A percentile compares a stretch with the other conserved stretches of the same genome.
Conservation (phyloP, 2,797 vertebrate species). For the Xerus rutilus region DNA sequence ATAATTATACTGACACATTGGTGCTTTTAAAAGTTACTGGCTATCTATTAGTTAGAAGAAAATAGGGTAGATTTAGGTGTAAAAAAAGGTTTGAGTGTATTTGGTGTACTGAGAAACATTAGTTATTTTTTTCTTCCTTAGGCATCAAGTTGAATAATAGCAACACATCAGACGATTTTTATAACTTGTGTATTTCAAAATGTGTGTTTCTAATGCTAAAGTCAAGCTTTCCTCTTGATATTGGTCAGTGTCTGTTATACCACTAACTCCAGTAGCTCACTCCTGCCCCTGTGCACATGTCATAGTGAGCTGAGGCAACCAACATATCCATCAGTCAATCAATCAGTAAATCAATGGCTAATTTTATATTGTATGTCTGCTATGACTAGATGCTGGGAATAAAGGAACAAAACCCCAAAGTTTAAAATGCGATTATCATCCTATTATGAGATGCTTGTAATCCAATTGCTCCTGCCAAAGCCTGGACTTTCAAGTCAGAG, state of each 20-base stretch:
- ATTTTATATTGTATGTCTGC: background rate
- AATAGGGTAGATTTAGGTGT: slow-evolving; percentile 25
- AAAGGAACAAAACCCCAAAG: background rate
- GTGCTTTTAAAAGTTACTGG: slow-evolving; percentile 58
- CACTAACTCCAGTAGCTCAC: background rate
- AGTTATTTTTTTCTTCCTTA: background rate
- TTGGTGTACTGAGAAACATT: slow-evolving; percentile 31
- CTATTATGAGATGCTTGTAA: background rate
- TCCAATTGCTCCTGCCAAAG: background rate
- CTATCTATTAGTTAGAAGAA: slow-evolving; percentile 66
- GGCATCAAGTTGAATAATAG: slow-evolving; percentile 28
- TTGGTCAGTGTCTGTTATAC: background rate
- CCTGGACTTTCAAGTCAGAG: background rate
- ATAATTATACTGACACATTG: slow-evolving; percentile 65
- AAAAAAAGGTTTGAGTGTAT: background rate
- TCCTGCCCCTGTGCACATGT: background rate
- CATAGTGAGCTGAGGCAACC: background rate
- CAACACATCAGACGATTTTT: background rate
- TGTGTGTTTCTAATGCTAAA: slow-evolving; percentile 2
- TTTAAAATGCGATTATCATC: background rate
- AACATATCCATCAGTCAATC: too few species aligned
- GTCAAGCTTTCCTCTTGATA: background rate
- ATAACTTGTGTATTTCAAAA: slow-evolving; percentile 59
- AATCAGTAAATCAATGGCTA: background rate
- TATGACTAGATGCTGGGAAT: background rate